A percentile compares a stretch with the other conserved stretches of the same genome.
Conservation (phyloP, 2,888 invertebrate genomes). For the Macrostomum cliftonense region DNA sequence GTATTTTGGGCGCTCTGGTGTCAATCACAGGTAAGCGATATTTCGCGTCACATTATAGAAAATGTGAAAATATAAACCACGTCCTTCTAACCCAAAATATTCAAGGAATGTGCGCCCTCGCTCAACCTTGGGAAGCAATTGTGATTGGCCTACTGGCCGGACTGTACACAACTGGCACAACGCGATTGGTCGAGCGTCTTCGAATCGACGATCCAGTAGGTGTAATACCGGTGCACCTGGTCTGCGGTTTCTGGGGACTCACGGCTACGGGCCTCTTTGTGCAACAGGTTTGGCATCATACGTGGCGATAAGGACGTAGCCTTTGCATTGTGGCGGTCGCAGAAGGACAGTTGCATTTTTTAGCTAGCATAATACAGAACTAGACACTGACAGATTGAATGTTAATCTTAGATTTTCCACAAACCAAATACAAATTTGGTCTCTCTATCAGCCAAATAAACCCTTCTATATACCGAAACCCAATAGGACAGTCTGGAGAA, state of each 20-base stretch:
- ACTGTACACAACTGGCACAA: neutral
- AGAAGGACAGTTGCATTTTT: too few species aligned
- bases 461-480: too few species aligned
- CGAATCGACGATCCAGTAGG: constrained; percentile 6
- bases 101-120: neutral
- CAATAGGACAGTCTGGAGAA: constrained; percentile 54
- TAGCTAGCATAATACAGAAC: too few species aligned
- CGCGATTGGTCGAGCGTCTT: neutral
- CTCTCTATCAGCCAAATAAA: too few species aligned
- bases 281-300: constrained; percentile 38
- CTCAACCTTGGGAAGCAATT: neutral
- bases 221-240: constrained; percentile 48
- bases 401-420: too few species aligned
- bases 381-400: too few species aligned
- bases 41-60: too few species aligned
- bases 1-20: constrained; percentile 4
- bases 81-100: too few species aligned
- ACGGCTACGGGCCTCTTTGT: constrained; percentile 69
- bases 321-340: too few species aligned
- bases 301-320: too few species aligned
- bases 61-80: too few species aligned
- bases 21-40: constrained; percentile 3
- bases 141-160: constrained; percentile 3
- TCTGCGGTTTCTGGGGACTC: constrained; percentile 38
- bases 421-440: too few species aligned